phyloP scores from a whole-genome alignment of 2,888 invertebrate species.

The Apodemia duryi region DNA sequence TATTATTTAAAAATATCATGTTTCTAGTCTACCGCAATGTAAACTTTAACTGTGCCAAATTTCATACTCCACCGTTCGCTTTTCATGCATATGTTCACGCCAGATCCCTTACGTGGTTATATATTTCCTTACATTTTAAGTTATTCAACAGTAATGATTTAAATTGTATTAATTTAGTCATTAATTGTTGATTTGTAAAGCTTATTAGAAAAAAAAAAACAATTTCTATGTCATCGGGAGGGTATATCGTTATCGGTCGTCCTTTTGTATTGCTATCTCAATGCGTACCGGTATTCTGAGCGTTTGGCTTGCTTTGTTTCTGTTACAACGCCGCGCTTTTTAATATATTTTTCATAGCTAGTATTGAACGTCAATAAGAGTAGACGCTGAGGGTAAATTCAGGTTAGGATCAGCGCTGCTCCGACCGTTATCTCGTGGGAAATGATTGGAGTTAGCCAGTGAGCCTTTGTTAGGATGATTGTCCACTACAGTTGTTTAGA shows the following conservation, averaged over 20 bases:
- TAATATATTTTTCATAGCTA: constrained; percentile 43
- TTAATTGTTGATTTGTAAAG: constrained; percentile 29
- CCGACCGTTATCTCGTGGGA: constrained; percentile 77
- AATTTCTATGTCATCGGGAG: constrained; percentile 65
- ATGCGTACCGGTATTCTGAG: constrained; percentile 46
- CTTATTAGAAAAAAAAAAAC: constrained; percentile 44
- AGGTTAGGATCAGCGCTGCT: constrained; percentile 60
- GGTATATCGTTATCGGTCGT: constrained; percentile 65
- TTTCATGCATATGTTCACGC: too few relatives aligned
- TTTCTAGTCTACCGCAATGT: too few relatives aligned
- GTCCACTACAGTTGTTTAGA: constrained; percentile 74
- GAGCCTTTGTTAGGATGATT: constrained; percentile 77
- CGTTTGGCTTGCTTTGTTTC: constrained; percentile 44
- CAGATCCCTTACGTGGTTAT: too few relatives aligned
- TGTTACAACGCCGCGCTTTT: constrained; percentile 54
- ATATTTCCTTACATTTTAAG: too few relatives aligned
- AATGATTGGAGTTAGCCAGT: constrained; percentile 68
- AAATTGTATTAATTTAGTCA: too few relatives aligned
- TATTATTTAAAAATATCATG: too few relatives aligned
- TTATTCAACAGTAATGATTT: too few relatives aligned
- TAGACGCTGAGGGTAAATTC: constrained; percentile 62
- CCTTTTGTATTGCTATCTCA: constrained; percentile 72
- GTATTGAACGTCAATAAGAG: constrained; percentile 53
- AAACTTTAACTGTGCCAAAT: too few relatives aligned
- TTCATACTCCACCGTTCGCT: too few relatives aligned